These are phyloP conservation scores for Andrena camellia DNA, from an alignment of 2,888 invertebrate species.

Conservation along the genomic window DNA sequence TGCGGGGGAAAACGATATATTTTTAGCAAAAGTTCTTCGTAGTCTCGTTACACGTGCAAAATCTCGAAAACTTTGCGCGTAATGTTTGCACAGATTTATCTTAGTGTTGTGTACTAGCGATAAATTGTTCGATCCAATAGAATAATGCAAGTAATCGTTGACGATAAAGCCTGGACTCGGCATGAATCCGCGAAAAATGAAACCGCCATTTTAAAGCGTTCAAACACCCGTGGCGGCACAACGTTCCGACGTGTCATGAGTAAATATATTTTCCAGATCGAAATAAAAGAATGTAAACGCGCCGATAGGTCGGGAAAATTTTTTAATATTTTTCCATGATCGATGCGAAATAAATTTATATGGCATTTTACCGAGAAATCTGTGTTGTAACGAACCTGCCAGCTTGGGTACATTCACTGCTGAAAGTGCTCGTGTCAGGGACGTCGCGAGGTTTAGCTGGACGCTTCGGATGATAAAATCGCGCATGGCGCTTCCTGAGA, in stretches of 20 bases:
- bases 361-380: constrained; percentile 68
- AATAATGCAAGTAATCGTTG: neutral
- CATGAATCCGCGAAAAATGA: constrained; percentile 62
- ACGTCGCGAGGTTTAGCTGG: neutral
- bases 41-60: constrained; percentile 12
- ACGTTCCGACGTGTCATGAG: constrained; percentile 59
- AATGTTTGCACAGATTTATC: neutral
- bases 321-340: constrained; percentile 45
- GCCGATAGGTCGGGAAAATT: constrained; percentile 50
- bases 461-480: constrained; percentile 76
- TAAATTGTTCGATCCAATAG: neutral
- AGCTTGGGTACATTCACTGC: constrained; percentile 72
- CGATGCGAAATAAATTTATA: constrained; percentile 63
- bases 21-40: constrained; percentile 54
- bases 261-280: constrained; percentile 56
- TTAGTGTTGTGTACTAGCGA: neutral
- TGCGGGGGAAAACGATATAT: constrained; percentile 71
- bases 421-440: constrained; percentile 47
- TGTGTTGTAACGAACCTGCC: constrained; percentile 63
- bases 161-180: constrained; percentile 4
- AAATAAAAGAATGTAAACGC: constrained; percentile 64
- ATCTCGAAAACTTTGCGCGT: neutral
- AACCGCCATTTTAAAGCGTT: constrained; percentile 74
- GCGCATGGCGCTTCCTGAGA: constrained; percentile 78
- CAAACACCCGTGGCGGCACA: constrained; percentile 78